Percentiles rank a stretch among this genome's conserved stretches.
Evolutionary conservation across 2,888 invertebrate genomes (phyloP).

Genomic region (Alcis repandata): DNA sequence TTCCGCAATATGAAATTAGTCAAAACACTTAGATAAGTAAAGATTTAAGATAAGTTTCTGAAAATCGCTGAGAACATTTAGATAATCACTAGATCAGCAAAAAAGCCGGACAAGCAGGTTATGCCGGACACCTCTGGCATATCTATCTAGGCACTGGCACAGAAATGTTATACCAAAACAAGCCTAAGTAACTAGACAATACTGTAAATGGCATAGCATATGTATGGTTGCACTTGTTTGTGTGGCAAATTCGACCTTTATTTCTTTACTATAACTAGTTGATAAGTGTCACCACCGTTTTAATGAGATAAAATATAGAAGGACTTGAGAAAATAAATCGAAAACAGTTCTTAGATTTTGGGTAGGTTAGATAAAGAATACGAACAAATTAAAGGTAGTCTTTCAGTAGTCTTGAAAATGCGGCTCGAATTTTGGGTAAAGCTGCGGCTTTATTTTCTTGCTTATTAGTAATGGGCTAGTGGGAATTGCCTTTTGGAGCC

Average conservation of each 20-base stretch:
- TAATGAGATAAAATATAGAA: neutral
- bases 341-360: neutral
- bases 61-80: too few species aligned
- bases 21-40: too few species aligned
- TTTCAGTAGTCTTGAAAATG: too few species aligned
- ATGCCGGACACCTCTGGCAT: neutral
- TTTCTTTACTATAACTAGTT: constrained; percentile 21
- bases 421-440: too few species aligned
- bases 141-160: constrained; percentile 6
- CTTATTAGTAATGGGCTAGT: too few species aligned
- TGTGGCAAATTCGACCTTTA: constrained; percentile 31
- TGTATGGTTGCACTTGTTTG: constrained; percentile 41
- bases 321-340: neutral
- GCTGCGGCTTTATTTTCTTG: too few species aligned
- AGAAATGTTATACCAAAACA: constrained; percentile 11
- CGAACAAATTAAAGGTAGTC: too few species aligned
- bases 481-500: too few species aligned
- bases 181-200: constrained; percentile 9
- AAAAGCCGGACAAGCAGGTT: neutral
- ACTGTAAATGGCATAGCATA: constrained; percentile 30
- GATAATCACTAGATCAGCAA: neutral
- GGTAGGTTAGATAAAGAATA: neutral
- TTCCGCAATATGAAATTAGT: too few species aligned
- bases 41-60: too few species aligned
- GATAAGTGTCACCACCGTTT: constrained; percentile 16